Evolutionary conservation across 1,140 invertebrate species (phyloP).

Genomic region (Aphis gossypii): DNA sequence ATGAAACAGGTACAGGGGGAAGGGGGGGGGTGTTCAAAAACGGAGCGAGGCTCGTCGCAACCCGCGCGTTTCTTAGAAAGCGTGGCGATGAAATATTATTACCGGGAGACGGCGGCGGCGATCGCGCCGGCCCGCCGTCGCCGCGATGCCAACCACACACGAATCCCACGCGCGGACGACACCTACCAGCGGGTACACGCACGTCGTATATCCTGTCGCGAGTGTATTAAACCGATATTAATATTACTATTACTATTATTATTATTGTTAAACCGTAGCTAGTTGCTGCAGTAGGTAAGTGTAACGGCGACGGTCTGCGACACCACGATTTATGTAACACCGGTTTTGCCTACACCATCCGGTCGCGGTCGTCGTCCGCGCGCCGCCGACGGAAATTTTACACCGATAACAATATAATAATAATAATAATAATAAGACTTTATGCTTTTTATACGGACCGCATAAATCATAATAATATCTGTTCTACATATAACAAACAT

Average conservation of each 20-base stretch:
- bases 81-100: constrained; percentile 5
- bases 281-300: not conserved
- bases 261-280: not conserved
- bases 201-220: not conserved
- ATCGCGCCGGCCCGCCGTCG: not conserved
- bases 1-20: not conserved
- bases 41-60: not conserved
- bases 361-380: not conserved
- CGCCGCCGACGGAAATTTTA: not conserved
- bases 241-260: not conserved
- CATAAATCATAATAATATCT: not conserved
- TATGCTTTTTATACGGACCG: not conserved
- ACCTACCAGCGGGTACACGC: not conserved
- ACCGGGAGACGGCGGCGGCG: not conserved
- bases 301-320: constrained; percentile 11
- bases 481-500: not conserved
- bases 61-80: constrained; percentile 20
- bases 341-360: constrained; percentile 53
- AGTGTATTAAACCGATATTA: not conserved
- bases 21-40: not conserved
- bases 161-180: constrained; percentile 42
- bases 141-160: constrained; percentile 16
- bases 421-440: not conserved
- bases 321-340: constrained; percentile 14
- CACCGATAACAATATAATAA: not conserved